Evolutionary conservation across 2,797 vertebrate species (phyloP).

Genomic region (Helarctos malayanus): DNA sequence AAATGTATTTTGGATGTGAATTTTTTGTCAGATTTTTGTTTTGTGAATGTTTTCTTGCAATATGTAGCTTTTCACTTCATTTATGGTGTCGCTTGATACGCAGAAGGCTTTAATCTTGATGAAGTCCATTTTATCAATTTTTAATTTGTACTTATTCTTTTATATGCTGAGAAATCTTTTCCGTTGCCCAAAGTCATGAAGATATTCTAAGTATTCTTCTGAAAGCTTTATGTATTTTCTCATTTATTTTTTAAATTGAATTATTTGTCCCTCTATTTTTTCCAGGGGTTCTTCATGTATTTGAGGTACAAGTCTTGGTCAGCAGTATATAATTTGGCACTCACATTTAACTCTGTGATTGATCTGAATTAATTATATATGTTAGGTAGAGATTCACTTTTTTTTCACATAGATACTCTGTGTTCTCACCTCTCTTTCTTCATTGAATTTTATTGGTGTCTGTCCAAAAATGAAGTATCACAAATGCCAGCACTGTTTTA

Average conservation of each 20-base stretch:
- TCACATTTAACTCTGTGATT: background rate
- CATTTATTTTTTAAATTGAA: background rate
- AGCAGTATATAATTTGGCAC: background rate
- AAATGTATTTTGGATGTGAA: background rate
- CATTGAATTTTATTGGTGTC: background rate
- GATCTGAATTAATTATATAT: background rate
- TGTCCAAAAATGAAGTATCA: background rate
- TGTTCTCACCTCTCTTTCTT: background rate
- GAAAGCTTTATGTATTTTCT: background rate
- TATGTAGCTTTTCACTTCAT: constrained; percentile 5
- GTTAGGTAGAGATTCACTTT: constrained; percentile 3
- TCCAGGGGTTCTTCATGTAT: background rate
- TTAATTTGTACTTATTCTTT: background rate
- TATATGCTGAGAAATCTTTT: background rate
- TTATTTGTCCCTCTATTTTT: background rate
- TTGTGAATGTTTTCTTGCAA: background rate
- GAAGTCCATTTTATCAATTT: background rate
- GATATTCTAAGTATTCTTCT: background rate
- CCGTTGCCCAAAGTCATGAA: background rate
- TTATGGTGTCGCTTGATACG: background rate
- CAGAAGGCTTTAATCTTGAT: constrained; percentile 11
- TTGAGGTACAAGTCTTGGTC: background rate
- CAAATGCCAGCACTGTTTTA: background rate
- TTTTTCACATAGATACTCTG: background rate
- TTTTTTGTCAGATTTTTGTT: background rate